Conservation (phyloP, 2,888 invertebrate species). For the Agapetus fuscipes region DNA sequence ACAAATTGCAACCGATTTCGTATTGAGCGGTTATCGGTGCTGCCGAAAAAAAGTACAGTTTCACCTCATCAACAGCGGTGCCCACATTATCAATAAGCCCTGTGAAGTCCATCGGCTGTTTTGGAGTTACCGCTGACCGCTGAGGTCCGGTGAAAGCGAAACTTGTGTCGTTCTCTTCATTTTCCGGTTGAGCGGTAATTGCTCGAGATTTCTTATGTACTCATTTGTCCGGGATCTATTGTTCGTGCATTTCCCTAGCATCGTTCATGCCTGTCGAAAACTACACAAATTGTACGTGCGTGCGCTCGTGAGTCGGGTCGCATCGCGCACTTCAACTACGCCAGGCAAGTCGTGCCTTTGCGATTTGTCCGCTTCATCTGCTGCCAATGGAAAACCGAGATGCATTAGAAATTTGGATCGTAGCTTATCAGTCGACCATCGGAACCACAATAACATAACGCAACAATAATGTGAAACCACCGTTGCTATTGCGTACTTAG, state of each 20-base stretch:
- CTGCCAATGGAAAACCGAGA: neutral
- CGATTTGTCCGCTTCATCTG: neutral
- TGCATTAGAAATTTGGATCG: slow-evolving; percentile 4
- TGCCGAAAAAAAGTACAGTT: too few species aligned
- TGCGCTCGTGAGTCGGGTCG: neutral
- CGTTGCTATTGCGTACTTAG: neutral
- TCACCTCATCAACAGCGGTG: too few species aligned
- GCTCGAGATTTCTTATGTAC: slow-evolving; percentile 7
- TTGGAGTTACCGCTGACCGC: slow-evolving; percentile 1
- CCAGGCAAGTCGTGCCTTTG: neutral
- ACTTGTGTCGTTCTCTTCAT: slow-evolving; percentile 10
- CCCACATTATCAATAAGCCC: too few species aligned
- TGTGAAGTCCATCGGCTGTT: too few species aligned
- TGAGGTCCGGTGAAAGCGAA: slow-evolving; percentile 15
- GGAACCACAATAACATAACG: too few species aligned
- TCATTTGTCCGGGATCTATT: slow-evolving; percentile 10
- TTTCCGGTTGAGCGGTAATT: slow-evolving; percentile 16
- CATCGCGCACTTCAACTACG: neutral
- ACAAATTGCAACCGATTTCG: too few species aligned
- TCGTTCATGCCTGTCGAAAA: neutral
- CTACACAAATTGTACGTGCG: too few species aligned
- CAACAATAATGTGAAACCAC: too few species aligned
- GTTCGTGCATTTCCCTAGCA: slow-evolving; percentile 5
- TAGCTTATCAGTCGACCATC: too few species aligned
- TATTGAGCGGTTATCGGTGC: too few species aligned